phyloP scores from a whole-genome alignment of 2,113 vertebrate genomes.

The Festucalex cinctus region DNA sequence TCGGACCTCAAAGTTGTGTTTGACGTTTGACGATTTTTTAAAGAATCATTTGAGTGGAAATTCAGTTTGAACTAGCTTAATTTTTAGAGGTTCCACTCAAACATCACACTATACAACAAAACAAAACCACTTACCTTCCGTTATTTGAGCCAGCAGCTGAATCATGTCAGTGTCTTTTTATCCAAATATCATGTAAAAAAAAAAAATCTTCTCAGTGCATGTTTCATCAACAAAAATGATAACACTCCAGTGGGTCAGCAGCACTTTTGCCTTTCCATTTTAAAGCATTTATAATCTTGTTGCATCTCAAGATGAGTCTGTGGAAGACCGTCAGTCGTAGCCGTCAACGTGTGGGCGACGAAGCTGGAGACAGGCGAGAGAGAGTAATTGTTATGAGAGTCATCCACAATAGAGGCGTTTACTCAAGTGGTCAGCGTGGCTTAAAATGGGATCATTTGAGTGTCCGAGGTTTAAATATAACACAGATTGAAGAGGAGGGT shows the following conservation, averaged over 20 bases:
- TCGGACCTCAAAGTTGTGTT: too few relatives aligned
- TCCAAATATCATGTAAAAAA: conserved; percentile 5
- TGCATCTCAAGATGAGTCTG: conserved; percentile 1
- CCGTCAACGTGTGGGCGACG: background rate
- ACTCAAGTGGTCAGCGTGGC: conserved; percentile 36
- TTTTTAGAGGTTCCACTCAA: background rate
- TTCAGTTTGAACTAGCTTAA: background rate
- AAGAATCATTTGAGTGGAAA: background rate
- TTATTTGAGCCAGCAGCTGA: conserved; percentile 16
- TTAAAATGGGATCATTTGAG: conserved; percentile 50
- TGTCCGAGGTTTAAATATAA: conserved; percentile 63
- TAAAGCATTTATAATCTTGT: background rate
- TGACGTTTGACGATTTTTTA: too few relatives aligned
- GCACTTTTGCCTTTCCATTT: background rate
- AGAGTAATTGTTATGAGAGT: conserved; percentile 2
- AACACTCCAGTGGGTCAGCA: background rate
- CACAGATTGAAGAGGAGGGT: conserved; percentile 49
- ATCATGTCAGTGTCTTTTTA: conserved; percentile 22
- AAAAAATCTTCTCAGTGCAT: conserved; percentile 10
- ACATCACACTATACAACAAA: background rate
- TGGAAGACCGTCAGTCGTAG: background rate
- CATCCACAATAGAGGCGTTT: conserved; percentile 26
- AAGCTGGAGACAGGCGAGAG: background rate
- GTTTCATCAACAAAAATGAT: conserved; percentile 20
- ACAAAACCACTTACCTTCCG: conserved; percentile 39